Evolutionary conservation across 1,140 invertebrate genomes (phyloP).

Genomic region (Nomia melanderi): DNA sequence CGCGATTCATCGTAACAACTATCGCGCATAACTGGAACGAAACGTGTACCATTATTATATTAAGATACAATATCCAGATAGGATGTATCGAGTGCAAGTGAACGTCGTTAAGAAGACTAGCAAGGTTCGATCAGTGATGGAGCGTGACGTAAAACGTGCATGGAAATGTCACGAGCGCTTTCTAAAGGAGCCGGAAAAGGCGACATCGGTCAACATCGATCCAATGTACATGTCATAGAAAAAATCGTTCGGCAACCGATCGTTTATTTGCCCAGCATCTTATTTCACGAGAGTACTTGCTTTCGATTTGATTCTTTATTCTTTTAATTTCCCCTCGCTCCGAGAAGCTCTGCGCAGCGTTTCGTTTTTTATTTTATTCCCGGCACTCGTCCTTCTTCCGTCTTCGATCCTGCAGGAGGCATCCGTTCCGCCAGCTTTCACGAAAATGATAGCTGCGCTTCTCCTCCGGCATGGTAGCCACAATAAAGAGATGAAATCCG

Average conservation of each 20-base stretch:
- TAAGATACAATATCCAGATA: slow-evolving; percentile 4
- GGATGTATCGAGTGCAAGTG: neutral
- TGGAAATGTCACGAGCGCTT: slow-evolving; percentile 56
- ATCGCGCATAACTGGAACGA: neutral
- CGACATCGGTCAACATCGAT: slow-evolving; percentile 9
- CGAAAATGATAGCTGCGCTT: slow-evolving; percentile 56
- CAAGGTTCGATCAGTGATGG: slow-evolving; percentile 24
- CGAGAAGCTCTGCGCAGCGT: too few relatives aligned
- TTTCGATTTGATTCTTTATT: neutral
- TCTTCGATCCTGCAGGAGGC: slow-evolving; percentile 3
- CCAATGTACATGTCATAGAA: slow-evolving; percentile 27
- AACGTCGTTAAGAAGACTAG: slow-evolving; percentile 38
- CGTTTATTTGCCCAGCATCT: neutral
- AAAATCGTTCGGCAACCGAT: neutral
- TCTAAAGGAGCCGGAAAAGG: slow-evolving; percentile 56
- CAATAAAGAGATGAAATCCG: slow-evolving; percentile 30
- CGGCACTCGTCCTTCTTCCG: neutral
- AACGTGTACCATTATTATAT: neutral
- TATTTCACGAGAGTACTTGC: neutral
- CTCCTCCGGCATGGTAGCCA: slow-evolving; percentile 15
- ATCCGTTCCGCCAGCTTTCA: slow-evolving; percentile 59
- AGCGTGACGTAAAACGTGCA: slow-evolving; percentile 19
- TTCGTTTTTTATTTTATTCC: neutral
- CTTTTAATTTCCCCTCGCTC: neutral
- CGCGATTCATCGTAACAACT: neutral